Conservation (phyloP, 2,888 invertebrate species). For the Euplexia lucipara region DNA sequence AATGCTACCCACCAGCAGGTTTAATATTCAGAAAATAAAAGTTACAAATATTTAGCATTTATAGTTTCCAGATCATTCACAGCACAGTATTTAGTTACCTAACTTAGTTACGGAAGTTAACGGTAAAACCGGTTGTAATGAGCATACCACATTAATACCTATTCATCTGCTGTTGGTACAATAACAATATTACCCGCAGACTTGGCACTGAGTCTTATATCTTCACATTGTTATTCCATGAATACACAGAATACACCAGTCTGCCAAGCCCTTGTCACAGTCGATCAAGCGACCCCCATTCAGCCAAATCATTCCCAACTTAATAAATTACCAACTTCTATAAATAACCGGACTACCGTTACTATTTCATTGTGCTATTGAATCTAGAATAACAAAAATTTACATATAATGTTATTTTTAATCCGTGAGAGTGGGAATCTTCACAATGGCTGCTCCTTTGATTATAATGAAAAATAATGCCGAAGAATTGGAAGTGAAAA, state of each 20-base stretch:
- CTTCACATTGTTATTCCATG: slow-evolving; percentile 44
- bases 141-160: slow-evolving; percentile 5
- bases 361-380: slow-evolving; percentile 63
- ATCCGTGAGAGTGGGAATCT: slow-evolving; percentile 81
- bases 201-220: slow-evolving; percentile 46
- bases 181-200: slow-evolving; percentile 24
- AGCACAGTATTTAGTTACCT: background rate
- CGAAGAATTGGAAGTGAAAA: slow-evolving; percentile 74
- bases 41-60: background rate
- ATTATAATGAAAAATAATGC: slow-evolving; percentile 78
- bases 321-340: slow-evolving; percentile 47
- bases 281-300: slow-evolving; percentile 43
- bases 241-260: slow-evolving; percentile 42
- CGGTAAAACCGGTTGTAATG: background rate
- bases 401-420: slow-evolving; percentile 78
- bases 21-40: background rate
- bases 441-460: slow-evolving; percentile 80
- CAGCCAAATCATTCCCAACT: slow-evolving; percentile 45
- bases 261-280: slow-evolving; percentile 58
- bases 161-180: slow-evolving; percentile 21
- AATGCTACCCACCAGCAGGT: background rate
- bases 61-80: background rate
- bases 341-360: slow-evolving; percentile 41
- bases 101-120: background rate
- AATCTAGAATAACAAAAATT: slow-evolving; percentile 78